phyloP scores from a whole-genome alignment of 2,113 vertebrate genomes.

The Lophochroa leadbeateri region DNA sequence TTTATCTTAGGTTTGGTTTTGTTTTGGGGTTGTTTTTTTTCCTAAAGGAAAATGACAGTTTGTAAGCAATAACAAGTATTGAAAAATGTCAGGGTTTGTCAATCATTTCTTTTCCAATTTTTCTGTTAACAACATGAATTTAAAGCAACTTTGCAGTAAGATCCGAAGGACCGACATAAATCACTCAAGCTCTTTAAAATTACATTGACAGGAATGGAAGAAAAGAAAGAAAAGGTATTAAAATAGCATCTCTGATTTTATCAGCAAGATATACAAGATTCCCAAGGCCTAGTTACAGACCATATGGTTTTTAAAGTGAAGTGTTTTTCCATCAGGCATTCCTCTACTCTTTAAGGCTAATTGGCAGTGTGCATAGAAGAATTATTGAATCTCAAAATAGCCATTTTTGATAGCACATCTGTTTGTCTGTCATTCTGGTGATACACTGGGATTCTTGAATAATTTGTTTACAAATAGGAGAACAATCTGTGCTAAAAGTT shows the following conservation, averaged over 20 bases:
- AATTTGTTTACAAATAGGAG: conserved; percentile 60
- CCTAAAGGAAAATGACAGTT: background rate
- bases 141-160: background rate
- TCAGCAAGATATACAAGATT: background rate
- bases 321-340: background rate
- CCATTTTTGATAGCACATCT: conserved; percentile 15
- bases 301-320: background rate
- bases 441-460: conserved; percentile 19
- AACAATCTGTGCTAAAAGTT: conserved; percentile 53
- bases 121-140: background rate
- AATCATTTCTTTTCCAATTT: background rate
- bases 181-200: background rate
- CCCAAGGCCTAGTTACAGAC: background rate
- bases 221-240: background rate
- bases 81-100: background rate
- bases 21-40: background rate
- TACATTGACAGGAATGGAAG: background rate
- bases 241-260: background rate
- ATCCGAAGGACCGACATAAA: background rate
- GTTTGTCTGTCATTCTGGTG: conserved; percentile 23
- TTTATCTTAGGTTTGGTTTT: background rate
- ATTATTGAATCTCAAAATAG: conserved; percentile 18
- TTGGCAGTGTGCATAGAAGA: background rate
- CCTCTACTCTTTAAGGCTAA: conserved; percentile 19
- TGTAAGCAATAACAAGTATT: background rate